Base-by-base conservation (phyloP, 1,140 invertebrate genomes). In the Phthorimaea operculella region DNA sequence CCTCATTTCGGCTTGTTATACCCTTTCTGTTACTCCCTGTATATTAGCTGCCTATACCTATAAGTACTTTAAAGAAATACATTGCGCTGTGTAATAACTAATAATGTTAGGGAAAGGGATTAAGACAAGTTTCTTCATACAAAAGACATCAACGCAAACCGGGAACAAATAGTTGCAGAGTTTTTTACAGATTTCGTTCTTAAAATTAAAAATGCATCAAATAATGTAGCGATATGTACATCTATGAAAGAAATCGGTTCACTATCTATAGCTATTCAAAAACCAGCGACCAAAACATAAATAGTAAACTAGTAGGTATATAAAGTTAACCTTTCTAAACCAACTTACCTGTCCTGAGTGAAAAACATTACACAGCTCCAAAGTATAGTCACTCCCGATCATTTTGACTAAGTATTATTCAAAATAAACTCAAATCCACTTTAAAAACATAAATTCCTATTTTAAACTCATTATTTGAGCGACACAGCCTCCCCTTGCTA, bases 291-390 rank as follows among this genome's bases (percentile, higher is more conserved):
- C 3, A 9, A 47, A n/a, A 16, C 15, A n/a, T 47, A 47, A 15
- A 28, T 6, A 28, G 21, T 28, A 28, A 28, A 28, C 21, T 28
- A 4, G 21, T 4, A 28, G 2, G 21, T 28, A 28, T 28, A n/a
- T n/a, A n/a, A n/a, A 28, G 21, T 28, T 28, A n/a, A n/a, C 21
- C 2, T 28, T 28, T 28, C 21, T 28, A 28, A 16, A 15, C 16
- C n/a, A 8, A 85, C 87, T 87, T 86, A 93, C 93, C 87, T 94
- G 92, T 57, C 94, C 94, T 21, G 94, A 95, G 74, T 97, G 93
- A 70, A 92, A 96, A 44, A 98, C 93, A 79, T 94, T 96, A 57
- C 91, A 90, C 53, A 97, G 87, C 79, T 98, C 95, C 67, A 98
- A 86, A 18, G 93, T 90, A 76, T 95, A 95, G 71, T 96, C 94